Base-by-base conservation (phyloP, 2,797 vertebrate genomes). In the Thaleichthys pacificus region DNA sequence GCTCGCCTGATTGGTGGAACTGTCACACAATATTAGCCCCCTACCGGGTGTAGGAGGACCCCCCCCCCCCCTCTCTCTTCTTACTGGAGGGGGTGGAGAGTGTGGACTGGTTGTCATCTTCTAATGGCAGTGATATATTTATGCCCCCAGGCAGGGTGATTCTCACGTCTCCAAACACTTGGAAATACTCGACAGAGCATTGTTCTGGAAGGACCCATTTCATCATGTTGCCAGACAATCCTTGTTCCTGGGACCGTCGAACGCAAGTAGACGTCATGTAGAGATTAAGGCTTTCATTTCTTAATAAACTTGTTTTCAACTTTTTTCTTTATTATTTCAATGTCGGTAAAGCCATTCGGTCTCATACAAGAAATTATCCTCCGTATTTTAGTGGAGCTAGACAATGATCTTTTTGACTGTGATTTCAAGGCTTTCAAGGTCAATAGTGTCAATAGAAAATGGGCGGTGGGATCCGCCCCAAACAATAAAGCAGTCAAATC, bases 71-170 rank as follows among this genome's bases (percentile, higher is more conserved):
- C 26, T 28, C 26, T 28, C 49, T 56, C 15, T 21, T 51, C 24
- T 38, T 47, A 30, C 28, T 30, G 49, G 32, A 15, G 28, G 22
- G 65, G 60, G 47, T 49, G 61, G 69, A 60, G 38, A 65, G 51
- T 42, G 19, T 3, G 42, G 83, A 77, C 79, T 47, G 73, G 64
- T 70, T 66, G 35, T 76, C 77, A 82, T 71, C 61, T 70, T 56
- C 65, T 74, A 74, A 76, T 67, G 73, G 57, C 74, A 60, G 61
- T 65, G 69, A 69, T 68, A 67, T 24, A 67, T 73, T 67, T 22
- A 66, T 56, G 28, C 21, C 15, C 61, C 30, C 58, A 17, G 65
- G 66, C 68, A 60, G 68, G 63, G 30, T 71, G 73, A 70, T 76
- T 54, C 57, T 71, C 60, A 71, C 71, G 73, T 66, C 63, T 68